phyloP scores from a whole-genome alignment of 1,140 invertebrate genomes.

The Wasmannia auropunctata region DNA sequence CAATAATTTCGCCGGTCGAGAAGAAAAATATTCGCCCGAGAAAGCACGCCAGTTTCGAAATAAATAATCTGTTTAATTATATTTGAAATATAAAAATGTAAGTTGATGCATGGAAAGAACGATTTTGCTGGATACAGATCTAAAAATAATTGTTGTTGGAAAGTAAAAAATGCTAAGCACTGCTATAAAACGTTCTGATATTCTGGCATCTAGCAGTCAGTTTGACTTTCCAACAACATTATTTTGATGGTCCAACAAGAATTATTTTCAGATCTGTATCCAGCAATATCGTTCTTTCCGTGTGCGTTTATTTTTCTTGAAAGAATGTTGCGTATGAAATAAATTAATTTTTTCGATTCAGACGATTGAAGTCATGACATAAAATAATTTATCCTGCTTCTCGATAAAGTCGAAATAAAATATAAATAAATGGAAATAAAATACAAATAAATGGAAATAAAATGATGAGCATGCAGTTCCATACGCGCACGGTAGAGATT shows the following conservation, averaged over 20 bases:
- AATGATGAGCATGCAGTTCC: background rate
- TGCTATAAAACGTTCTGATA: no score
- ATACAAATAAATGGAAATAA: background rate
- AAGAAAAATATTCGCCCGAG: constrained; percentile 2
- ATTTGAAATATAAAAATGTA: background rate
- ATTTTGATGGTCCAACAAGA: no score
- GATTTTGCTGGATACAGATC: no score
- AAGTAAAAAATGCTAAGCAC: no score
- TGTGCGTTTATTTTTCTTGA: background rate
- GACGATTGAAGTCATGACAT: background rate
- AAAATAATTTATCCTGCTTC: background rate
- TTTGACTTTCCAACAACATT: no score
- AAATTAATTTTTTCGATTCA: background rate
- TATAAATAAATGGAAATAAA: no score
- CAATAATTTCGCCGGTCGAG: constrained; percentile 16
- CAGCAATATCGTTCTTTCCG: no score
- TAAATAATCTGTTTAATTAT: background rate
- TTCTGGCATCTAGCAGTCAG: no score
- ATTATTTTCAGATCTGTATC: no score
- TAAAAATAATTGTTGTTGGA: no score
- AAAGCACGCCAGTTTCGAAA: background rate
- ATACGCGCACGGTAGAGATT: background rate
- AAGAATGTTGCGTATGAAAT: background rate
- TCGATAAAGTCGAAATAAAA: background rate
- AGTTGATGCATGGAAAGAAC: background rate